Percentiles rank a stretch among this genome's conserved stretches.
These are phyloP conservation scores for Phyllostomus discolor DNA, from an alignment of 2,113 vertebrate species.

Conservation along the genomic window DNA sequence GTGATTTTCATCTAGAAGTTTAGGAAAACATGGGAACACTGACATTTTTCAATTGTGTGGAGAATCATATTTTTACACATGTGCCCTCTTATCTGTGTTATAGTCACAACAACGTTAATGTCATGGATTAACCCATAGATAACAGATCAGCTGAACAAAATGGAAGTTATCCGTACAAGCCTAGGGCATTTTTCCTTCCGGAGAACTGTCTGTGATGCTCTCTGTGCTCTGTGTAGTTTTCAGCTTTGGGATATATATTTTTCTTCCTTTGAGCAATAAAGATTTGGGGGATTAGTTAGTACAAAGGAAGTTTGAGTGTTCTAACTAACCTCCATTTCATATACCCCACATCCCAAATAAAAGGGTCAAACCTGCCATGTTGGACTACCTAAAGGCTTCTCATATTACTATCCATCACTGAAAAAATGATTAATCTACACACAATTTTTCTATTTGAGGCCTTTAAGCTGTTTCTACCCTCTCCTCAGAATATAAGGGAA, in stretches of 20 bases:
- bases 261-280: neutral
- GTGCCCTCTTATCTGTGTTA: neutral
- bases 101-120: neutral
- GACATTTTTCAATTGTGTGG: neutral
- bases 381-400: neutral
- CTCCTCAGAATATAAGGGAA: neutral
- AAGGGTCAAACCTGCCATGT: neutral
- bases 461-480: neutral
- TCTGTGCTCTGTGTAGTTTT: neutral
- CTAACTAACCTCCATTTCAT: neutral
- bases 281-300: neutral
- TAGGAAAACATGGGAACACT: neutral
- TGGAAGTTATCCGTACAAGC: conserved; percentile 8
- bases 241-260: neutral
- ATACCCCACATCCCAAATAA: neutral
- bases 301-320: neutral
- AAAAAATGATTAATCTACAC: neutral
- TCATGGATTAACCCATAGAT: neutral
- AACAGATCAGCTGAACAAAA: conserved; percentile 32
- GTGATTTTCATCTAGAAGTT: neutral
- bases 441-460: neutral
- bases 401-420: neutral
- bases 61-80: neutral
- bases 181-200: conserved; percentile 40
- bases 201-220: neutral